Evolutionary conservation across 2,113 vertebrate genomes (phyloP).

Genomic region (Ardeotis arabs): DNA sequence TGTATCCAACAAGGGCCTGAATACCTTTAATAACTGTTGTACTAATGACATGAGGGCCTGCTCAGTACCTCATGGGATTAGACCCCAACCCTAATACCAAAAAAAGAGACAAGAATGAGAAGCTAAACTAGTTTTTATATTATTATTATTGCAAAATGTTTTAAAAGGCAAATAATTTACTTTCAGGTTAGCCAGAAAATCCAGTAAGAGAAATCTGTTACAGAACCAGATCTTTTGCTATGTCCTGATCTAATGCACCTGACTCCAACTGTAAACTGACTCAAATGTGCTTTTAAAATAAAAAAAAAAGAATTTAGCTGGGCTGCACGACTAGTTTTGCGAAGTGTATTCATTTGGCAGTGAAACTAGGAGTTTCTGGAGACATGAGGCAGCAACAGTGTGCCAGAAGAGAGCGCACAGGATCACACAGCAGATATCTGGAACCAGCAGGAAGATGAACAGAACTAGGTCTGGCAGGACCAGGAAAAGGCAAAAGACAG

Average conservation of each 20-base stretch:
- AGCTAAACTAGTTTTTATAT: neutral
- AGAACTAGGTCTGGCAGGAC: neutral
- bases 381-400: neutral
- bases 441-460: neutral
- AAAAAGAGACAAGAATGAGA: neutral
- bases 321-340: neutral
- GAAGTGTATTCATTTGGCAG: neutral
- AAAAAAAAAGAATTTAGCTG: neutral
- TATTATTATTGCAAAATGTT: neutral
- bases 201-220: neutral
- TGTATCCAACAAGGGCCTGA: neutral
- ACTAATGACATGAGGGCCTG: neutral
- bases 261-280: neutral
- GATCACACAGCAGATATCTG: neutral
- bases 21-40: neutral
- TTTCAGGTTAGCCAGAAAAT: neutral
- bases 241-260: slow-evolving; percentile 7
- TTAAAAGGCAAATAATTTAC: neutral
- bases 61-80: neutral
- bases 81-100: neutral
- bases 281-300: neutral
- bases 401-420: neutral
- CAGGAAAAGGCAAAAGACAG: neutral
- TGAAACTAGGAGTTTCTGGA: neutral
- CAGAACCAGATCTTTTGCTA: neutral